phyloP scores from a whole-genome alignment of 2,888 invertebrate species.

The Mimachlamys varia region DNA sequence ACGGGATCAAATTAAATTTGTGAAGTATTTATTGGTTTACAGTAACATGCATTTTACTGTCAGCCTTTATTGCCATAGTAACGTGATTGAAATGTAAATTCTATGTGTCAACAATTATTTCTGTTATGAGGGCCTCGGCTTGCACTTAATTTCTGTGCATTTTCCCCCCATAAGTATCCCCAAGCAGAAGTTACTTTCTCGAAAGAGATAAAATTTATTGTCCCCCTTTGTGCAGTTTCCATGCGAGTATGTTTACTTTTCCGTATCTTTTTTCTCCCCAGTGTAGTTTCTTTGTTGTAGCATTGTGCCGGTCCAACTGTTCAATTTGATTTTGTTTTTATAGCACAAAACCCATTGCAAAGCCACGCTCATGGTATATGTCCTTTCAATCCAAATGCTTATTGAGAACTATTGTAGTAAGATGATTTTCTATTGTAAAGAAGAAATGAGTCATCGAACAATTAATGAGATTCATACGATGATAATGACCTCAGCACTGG shows the following conservation, averaged over 20 bases:
- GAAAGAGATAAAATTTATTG: constrained; percentile 27
- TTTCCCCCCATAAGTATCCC: constrained; percentile 13
- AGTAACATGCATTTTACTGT: constrained; percentile 46
- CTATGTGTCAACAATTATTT: constrained; percentile 52
- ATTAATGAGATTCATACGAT: constrained; percentile 49
- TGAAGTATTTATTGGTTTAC: constrained; percentile 53
- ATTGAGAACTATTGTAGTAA: constrained; percentile 1
- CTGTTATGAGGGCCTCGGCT: constrained; percentile 13
- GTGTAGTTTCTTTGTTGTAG: constrained; percentile 31
- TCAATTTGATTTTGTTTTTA: constrained; percentile 13
- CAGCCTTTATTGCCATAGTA: constrained; percentile 50
- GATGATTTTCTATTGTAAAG: constrained; percentile 34
- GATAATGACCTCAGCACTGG: constrained; percentile 42
- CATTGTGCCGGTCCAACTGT: neutral
- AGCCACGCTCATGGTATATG: constrained; percentile 21
- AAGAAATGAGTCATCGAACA: constrained; percentile 37
- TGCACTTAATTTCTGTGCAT: constrained; percentile 34
- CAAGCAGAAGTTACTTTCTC: constrained; percentile 32
- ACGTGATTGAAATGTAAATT: constrained; percentile 53
- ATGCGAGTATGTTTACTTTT: constrained; percentile 31
- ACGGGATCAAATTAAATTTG: constrained; percentile 53
- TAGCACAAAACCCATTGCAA: neutral
- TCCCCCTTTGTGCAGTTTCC: constrained; percentile 26
- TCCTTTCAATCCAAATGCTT: constrained; percentile 14
- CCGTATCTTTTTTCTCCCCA: constrained; percentile 22